A percentile compares a stretch with the other conserved stretches of the same genome.
These are phyloP conservation scores for Saccostrea echinata DNA, from an alignment of 1,140 invertebrate genomes.

Conservation along the genomic window DNA sequence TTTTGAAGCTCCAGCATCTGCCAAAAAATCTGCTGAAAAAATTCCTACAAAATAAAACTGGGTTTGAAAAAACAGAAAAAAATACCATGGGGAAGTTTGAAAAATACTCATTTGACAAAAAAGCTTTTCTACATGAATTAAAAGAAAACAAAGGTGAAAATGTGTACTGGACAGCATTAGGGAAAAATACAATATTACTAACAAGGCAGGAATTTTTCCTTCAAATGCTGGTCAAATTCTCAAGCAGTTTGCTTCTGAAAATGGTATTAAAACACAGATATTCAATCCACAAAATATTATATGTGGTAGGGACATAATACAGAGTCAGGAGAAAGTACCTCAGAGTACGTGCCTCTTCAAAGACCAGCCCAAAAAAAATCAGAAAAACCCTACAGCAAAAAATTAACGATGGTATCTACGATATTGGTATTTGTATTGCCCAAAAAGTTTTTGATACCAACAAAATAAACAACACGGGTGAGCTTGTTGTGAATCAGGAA, in stretches of 20 bases:
- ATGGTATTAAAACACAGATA: neutral
- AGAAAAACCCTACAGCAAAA: neutral
- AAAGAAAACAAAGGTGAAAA: neutral
- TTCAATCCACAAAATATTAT: neutral
- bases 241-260: neutral
- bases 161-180: neutral
- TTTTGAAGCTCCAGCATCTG: neutral
- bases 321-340: neutral
- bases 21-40: neutral
- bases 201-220: neutral
- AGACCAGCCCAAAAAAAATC: neutral
- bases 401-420: neutral
- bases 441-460: neutral
- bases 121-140: neutral
- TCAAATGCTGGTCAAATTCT: neutral
- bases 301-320: neutral
- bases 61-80: neutral
- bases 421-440: neutral
- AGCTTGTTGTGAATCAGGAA: neutral
- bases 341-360: neutral
- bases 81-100: neutral
- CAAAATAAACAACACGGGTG: neutral
- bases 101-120: neutral
- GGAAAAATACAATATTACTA: neutral
- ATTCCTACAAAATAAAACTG: neutral